A percentile compares a stretch with the other conserved stretches of the same genome.
These are phyloP conservation scores for Cynopterus sphinx DNA, from an alignment of 2,797 vertebrate genomes.

Conservation along the genomic window DNA sequence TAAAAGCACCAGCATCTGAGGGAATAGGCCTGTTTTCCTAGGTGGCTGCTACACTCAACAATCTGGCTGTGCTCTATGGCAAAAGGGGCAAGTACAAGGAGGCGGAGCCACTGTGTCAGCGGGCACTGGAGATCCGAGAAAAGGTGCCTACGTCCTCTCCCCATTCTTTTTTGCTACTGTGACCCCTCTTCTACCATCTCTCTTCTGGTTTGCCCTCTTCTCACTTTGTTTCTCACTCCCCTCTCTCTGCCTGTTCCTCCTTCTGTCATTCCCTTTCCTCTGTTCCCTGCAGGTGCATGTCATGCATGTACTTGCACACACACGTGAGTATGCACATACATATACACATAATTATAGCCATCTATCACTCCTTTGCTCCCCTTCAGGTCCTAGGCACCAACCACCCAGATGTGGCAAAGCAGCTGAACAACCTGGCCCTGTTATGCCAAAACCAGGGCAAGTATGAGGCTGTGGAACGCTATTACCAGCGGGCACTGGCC, in stretches of 20 bases:
- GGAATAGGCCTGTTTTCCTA: conserved; percentile 76
- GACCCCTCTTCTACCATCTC: neutral
- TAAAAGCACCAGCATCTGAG: conserved; percentile 20
- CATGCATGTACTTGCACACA: accelerated
- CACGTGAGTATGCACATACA: accelerated
- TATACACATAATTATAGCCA: neutral
- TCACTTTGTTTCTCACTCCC: neutral
- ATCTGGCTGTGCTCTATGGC: conserved; percentile 97
- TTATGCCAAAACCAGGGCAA: conserved; percentile 99
- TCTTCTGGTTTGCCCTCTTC: neutral
- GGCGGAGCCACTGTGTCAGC: conserved; percentile 96
- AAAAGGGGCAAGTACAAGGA: conserved; percentile 99
- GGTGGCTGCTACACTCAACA: conserved; percentile 98
- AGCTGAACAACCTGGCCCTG: conserved; percentile 98
- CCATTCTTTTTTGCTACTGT: neutral
- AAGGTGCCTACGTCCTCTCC: conserved; percentile 87
- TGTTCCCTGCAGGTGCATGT: neutral
- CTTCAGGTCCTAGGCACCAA: conserved; percentile 95
- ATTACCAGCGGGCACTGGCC: conserved; percentile 97
- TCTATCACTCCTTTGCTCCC: neutral
- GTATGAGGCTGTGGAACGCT: conserved; percentile 98
- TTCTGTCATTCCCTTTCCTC: neutral
- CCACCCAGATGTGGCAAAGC: conserved; percentile 98
- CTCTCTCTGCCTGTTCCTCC: neutral
- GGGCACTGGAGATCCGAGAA: conserved; percentile 98